These are phyloP conservation scores for Thaumetopoea pityocampa DNA, from an alignment of 1,140 invertebrate genomes.

Conservation along the genomic window DNA sequence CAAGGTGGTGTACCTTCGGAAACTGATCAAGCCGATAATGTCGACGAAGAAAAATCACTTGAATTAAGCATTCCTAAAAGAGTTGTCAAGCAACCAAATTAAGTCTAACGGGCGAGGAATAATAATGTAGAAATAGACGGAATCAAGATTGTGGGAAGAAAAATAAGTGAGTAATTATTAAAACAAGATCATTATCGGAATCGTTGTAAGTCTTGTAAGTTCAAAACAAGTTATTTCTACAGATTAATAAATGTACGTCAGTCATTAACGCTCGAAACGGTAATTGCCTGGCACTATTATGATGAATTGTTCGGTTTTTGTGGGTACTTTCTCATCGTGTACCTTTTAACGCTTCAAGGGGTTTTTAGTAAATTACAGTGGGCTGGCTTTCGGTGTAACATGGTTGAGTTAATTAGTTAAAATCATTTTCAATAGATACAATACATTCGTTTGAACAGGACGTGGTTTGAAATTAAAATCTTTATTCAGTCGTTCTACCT, in stretches of 20 bases:
- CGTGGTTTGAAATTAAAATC: too few species aligned
- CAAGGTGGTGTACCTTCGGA: neutral
- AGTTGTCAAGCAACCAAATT: slow-evolving; percentile 57
- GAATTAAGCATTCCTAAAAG: slow-evolving; percentile 58
- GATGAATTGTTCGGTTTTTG: slow-evolving; percentile 67
- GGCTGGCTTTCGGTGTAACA: too few species aligned
- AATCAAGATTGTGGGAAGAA: slow-evolving; percentile 68
- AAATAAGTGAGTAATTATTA: slow-evolving; percentile 68
- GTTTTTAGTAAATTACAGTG: slow-evolving; percentile 28
- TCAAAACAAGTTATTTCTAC: slow-evolving; percentile 59
- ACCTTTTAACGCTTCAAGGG: slow-evolving; percentile 52
- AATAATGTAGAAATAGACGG: slow-evolving; percentile 60
- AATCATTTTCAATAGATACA: neutral
- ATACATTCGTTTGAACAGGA: neutral
- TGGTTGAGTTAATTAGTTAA: neutral
- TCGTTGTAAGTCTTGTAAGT: slow-evolving; percentile 53
- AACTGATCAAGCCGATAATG: slow-evolving; percentile 12
- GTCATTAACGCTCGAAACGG: slow-evolving; percentile 66
- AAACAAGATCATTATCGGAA: slow-evolving; percentile 71
- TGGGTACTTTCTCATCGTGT: slow-evolving; percentile 40
- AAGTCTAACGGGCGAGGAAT: slow-evolving; percentile 45
- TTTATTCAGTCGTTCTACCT: too few species aligned
- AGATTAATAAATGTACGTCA: slow-evolving; percentile 59
- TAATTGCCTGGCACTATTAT: slow-evolving; percentile 72
- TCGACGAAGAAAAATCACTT: slow-evolving; percentile 43